A percentile compares a stretch with the other conserved stretches of the same genome.
phyloP scores from a whole-genome alignment of 2,113 vertebrate species.

The Bucco capensis region DNA sequence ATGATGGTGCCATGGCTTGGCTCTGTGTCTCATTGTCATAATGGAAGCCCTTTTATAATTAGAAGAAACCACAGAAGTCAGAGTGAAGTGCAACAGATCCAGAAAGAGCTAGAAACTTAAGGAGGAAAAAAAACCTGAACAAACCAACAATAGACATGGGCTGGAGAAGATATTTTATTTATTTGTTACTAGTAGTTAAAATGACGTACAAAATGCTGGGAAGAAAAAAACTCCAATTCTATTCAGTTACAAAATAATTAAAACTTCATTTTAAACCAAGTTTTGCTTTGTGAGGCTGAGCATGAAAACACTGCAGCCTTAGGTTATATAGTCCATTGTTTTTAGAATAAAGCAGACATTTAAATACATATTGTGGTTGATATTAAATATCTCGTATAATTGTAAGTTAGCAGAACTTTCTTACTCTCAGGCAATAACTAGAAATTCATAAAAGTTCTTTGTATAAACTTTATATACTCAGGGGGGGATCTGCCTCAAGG shows the following conservation, averaged over 20 bases:
- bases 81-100: constrained; percentile 38
- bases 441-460: constrained; percentile 58
- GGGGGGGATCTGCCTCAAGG: constrained; percentile 25
- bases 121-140: not conserved
- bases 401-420: constrained; percentile 65
- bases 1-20: constrained; percentile 45
- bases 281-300: constrained; percentile 67
- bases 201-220: constrained; percentile 72
- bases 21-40: constrained; percentile 31
- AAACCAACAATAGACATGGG: constrained; percentile 32
- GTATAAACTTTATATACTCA: constrained; percentile 44
- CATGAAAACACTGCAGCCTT: constrained; percentile 59
- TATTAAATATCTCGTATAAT: constrained; percentile 71
- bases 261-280: constrained; percentile 66
- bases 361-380: constrained; percentile 70
- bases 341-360: constrained; percentile 69
- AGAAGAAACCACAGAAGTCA: constrained; percentile 50
- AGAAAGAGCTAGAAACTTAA: constrained; percentile 56
- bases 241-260: constrained; percentile 72
- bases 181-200: constrained; percentile 74
- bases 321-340: constrained; percentile 65
- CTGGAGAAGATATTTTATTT: constrained; percentile 72
- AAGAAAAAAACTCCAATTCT: constrained; percentile 69
- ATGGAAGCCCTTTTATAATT: constrained; percentile 51
- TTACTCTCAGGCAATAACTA: constrained; percentile 63